These are phyloP conservation scores for Chaetodon trifascialis DNA, from an alignment of 2,113 vertebrate genomes.

Conservation along the genomic window DNA sequence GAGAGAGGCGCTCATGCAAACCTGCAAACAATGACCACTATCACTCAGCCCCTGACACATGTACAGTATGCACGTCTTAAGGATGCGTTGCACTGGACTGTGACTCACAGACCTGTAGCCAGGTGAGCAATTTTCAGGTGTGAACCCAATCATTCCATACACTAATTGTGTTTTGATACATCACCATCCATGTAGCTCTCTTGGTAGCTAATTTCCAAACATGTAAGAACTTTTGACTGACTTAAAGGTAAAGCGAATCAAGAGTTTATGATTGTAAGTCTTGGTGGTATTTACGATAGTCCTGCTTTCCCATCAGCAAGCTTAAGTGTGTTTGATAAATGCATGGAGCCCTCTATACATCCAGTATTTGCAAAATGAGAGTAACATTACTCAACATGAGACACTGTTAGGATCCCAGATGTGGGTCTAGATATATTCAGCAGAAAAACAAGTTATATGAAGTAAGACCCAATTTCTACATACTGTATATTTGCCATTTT, in stretches of 20 bases:
- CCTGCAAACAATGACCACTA: constrained; percentile 68
- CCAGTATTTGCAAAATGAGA: not conserved
- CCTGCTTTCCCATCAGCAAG: not conserved
- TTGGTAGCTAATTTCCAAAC: not conserved
- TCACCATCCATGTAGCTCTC: not conserved
- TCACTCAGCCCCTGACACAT: constrained; percentile 16
- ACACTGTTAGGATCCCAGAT: not conserved
- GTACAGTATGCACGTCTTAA: not conserved
- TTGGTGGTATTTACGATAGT: not conserved
- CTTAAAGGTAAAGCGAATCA: not conserved
- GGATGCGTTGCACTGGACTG: not conserved
- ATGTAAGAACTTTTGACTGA: not conserved
- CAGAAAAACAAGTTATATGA: not conserved
- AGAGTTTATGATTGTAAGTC: not conserved
- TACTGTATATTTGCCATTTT: not conserved
- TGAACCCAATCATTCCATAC: too few species aligned
- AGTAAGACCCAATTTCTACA: not conserved
- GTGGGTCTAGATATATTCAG: not conserved
- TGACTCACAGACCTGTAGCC: not conserved
- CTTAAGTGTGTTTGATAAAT: not conserved
- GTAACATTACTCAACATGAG: not conserved
- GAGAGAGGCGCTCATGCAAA: constrained; percentile 71
- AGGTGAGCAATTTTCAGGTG: not conserved
- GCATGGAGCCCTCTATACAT: not conserved
- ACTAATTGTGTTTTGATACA: too few species aligned